These are phyloP conservation scores for Leiothrix lutea DNA, from an alignment of 2,113 vertebrate species.

Conservation along the genomic window DNA sequence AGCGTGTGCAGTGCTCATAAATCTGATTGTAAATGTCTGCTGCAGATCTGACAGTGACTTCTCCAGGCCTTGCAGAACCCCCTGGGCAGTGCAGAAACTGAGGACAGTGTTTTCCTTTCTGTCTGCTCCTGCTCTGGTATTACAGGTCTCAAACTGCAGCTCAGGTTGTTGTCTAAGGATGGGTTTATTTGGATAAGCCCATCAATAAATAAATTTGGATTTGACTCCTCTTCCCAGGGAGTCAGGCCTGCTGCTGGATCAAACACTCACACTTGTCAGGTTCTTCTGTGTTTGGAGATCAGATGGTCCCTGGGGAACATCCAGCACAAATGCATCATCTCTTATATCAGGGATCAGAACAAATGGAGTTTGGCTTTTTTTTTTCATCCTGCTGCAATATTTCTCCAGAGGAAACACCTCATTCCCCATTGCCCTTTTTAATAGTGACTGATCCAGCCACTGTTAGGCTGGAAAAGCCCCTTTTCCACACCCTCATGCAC, in stretches of 20 bases:
- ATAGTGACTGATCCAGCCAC: neutral
- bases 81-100: neutral
- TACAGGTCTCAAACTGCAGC: neutral
- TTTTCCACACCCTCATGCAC: neutral
- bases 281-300: neutral
- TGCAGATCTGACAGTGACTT: neutral
- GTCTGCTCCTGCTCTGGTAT: neutral
- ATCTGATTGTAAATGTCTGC: neutral
- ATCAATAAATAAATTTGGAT: too few relatives aligned
- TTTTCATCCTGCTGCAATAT: neutral
- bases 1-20: neutral
- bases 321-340: neutral
- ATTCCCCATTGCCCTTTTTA: neutral
- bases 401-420: neutral
- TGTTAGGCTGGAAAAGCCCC: neutral
- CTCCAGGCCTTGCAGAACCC: neutral
- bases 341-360: neutral
- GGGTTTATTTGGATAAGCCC: neutral
- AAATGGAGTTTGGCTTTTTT: neutral
- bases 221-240: neutral
- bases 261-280: neutral
- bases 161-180: neutral
- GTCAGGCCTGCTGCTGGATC: neutral
- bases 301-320: neutral
- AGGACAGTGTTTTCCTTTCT: neutral